Conservation (phyloP, 2,797 vertebrate species). For the Poeciliopsis turneri region DNA sequence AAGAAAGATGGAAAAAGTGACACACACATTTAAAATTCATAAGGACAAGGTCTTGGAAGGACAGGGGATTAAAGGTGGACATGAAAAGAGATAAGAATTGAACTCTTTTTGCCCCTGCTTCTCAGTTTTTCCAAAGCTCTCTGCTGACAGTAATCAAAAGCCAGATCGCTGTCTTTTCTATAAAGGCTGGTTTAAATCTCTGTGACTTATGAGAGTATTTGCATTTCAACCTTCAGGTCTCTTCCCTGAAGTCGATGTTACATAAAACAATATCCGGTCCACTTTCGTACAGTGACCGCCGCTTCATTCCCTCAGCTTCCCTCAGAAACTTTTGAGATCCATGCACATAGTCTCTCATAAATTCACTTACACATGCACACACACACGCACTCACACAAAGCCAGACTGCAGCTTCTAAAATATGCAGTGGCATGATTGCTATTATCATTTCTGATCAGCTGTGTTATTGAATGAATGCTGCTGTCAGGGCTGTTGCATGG, state of each 20-base stretch:
- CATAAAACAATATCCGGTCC: slow-evolving; percentile 44
- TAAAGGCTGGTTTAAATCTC: slow-evolving; percentile 51
- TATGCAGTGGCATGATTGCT: slow-evolving; percentile 79
- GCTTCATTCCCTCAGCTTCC: slow-evolving; percentile 18
- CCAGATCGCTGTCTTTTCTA: slow-evolving; percentile 40
- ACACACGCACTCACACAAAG: slow-evolving; percentile 16
- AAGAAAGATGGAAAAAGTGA: slow-evolving; percentile 1
- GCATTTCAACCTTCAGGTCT: slow-evolving; percentile 65
- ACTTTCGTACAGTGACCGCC: slow-evolving; percentile 27
- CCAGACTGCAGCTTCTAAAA: slow-evolving; percentile 59
- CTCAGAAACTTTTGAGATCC: slow-evolving; percentile 28
- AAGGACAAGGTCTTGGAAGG: slow-evolving; percentile 69
- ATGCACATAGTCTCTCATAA: slow-evolving; percentile 28
- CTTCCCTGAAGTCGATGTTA: slow-evolving; percentile 50
- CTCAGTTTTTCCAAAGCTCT: slow-evolving; percentile 58
- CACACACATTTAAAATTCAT: slow-evolving; percentile 43
- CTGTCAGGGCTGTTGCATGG: slow-evolving; percentile 72
- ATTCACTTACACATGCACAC: slow-evolving; percentile 38
- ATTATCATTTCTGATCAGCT: slow-evolving; percentile 82
- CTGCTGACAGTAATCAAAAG: slow-evolving; percentile 57
- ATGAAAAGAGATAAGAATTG: slow-evolving; percentile 62
- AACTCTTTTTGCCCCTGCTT: slow-evolving; percentile 54
- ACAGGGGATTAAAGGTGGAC: slow-evolving; percentile 60
- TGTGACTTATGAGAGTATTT: slow-evolving; percentile 69
- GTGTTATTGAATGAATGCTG: slow-evolving; percentile 74